Evolutionary conservation across 2,797 vertebrate genomes (phyloP).

Genomic region (Epinephelus coioides): DNA sequence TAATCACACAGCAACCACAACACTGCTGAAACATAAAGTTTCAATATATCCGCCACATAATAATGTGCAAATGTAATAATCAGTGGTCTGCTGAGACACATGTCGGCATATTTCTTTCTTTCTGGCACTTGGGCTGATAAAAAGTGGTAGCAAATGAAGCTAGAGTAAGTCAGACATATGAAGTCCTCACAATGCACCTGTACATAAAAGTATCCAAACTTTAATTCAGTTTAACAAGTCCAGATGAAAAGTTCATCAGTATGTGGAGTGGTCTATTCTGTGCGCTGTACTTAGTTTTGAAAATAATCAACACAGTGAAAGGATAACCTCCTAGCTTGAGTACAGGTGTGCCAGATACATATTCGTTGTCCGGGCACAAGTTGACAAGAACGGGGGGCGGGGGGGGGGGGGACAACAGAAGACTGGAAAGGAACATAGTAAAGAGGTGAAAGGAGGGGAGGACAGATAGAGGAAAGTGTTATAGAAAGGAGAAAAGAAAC

Average conservation of each 20-base stretch:
- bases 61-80: too few relatives aligned
- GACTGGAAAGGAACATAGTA: constrained; percentile 2
- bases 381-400: not conserved
- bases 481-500: not conserved
- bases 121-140: too few relatives aligned
- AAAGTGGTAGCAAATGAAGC: not conserved
- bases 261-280: not conserved
- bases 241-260: not conserved
- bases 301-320: not conserved
- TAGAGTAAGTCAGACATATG: not conserved
- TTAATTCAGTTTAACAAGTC: not conserved
- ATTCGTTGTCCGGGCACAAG: not conserved
- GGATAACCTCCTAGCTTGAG: not conserved
- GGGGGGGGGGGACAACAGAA: not conserved
- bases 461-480: not conserved
- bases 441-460: not conserved
- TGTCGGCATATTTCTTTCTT: too few relatives aligned
- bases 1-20: too few relatives aligned
- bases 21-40: too few relatives aligned
- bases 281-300: not conserved
- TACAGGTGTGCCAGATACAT: not conserved
- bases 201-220: too few relatives aligned
- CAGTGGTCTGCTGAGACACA: too few relatives aligned
- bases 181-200: not conserved
- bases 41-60: too few relatives aligned